Percentiles rank a stretch among this genome's conserved stretches.
Conservation (phyloP, 1,140 invertebrate species). For the Calephelis virginiensis region DNA sequence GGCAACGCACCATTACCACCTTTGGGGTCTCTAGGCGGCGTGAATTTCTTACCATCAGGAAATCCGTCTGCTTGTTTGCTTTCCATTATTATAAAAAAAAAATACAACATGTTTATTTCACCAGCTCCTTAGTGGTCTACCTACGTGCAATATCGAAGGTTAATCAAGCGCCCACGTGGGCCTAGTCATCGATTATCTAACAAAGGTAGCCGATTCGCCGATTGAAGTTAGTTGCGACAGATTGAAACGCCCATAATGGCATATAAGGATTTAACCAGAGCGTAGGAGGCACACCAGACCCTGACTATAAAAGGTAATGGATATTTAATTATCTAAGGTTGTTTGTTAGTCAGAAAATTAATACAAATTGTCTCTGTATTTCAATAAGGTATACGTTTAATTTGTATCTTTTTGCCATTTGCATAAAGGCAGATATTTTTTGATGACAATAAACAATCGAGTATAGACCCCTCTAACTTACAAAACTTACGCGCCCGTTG, state of each 20-base stretch:
- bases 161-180: slow-evolving; percentile 63
- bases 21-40: too few relatives aligned
- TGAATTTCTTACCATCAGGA: too few relatives aligned
- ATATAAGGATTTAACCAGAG: slow-evolving; percentile 62
- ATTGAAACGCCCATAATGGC: slow-evolving; percentile 59
- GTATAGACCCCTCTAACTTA: too few relatives aligned
- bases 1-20: too few relatives aligned
- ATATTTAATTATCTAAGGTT: slow-evolving; percentile 11
- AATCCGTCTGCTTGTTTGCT: too few relatives aligned
- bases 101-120: slow-evolving; percentile 20
- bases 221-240: slow-evolving; percentile 23
- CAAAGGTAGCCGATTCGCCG: slow-evolving; percentile 68
- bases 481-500: too few relatives aligned
- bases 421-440: too few relatives aligned
- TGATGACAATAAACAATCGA: too few relatives aligned
- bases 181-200: slow-evolving; percentile 59
- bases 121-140: slow-evolving; percentile 47
- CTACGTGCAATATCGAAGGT: slow-evolving; percentile 67
- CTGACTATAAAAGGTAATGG: slow-evolving; percentile 44
- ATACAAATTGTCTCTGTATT: not conserved
- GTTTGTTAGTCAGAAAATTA: slow-evolving; percentile 6
- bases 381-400: not conserved
- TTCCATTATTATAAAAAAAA: too few relatives aligned
- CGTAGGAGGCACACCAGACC: slow-evolving; percentile 60
- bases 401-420: too few relatives aligned